phyloP scores from a whole-genome alignment of 2,888 invertebrate genomes.

The Lepidonotus clava region DNA sequence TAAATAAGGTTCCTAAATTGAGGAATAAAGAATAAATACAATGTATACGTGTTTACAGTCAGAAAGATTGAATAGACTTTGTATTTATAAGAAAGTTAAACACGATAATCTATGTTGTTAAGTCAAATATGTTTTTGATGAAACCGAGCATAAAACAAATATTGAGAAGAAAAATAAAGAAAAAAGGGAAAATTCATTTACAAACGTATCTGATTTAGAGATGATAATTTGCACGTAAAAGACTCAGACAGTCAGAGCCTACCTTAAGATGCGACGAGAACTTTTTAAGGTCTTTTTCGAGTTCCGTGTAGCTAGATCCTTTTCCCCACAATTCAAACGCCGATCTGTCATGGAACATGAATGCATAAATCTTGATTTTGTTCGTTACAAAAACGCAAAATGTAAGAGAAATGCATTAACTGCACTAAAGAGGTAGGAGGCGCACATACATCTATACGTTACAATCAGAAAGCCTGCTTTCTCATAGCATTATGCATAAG shows the following conservation, averaged over 20 bases:
- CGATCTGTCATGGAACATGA: slow-evolving; percentile 66
- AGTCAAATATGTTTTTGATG: too few species aligned
- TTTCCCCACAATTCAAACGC: slow-evolving; percentile 88
- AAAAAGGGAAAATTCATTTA: too few species aligned
- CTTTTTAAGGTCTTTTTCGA: slow-evolving; percentile 85
- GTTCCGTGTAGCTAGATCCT: slow-evolving; percentile 83
- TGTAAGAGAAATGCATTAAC: not conserved
- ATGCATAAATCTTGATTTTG: not conserved
- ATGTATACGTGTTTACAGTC: too few species aligned
- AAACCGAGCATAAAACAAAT: too few species aligned
- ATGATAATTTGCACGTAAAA: too few species aligned
- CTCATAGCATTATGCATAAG: not conserved
- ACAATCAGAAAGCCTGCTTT: not conserved
- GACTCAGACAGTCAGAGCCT: too few species aligned
- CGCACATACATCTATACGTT: not conserved
- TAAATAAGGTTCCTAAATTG: slow-evolving; percentile 71
- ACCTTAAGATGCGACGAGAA: slow-evolving; percentile 83
- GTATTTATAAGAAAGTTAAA: too few species aligned
- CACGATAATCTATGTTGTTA: too few species aligned
- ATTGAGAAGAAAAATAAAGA: too few species aligned
- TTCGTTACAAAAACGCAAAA: not conserved
- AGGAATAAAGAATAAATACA: too few species aligned
- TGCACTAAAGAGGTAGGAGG: not conserved
- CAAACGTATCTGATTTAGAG: too few species aligned
- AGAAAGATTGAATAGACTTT: too few species aligned